phyloP scores from a whole-genome alignment of 2,888 invertebrate species.

The Cerceris rybyensis region DNA sequence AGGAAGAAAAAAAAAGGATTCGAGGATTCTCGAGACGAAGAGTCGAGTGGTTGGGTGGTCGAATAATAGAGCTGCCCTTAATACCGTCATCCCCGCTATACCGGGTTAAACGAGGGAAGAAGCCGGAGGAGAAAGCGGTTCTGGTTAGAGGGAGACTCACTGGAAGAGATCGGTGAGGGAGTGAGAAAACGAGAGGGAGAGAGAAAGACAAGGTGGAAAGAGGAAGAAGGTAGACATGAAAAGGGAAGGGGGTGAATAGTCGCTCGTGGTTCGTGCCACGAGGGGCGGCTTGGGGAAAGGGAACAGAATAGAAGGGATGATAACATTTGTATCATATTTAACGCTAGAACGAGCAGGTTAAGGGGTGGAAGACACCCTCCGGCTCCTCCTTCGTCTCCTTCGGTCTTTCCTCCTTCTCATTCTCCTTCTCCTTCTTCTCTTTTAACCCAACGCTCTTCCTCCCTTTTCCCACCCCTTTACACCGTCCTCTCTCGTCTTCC shows the following conservation, averaged over 20 bases:
- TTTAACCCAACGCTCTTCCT: constrained; percentile 10
- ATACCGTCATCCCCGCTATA: constrained; percentile 74
- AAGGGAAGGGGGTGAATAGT: constrained; percentile 42
- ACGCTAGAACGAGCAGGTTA: constrained; percentile 78
- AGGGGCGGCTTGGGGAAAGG: constrained; percentile 50
- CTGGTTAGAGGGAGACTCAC: constrained; percentile 49
- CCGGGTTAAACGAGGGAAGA: constrained; percentile 69
- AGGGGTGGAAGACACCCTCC: constrained; percentile 72
- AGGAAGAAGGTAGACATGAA: constrained; percentile 14
- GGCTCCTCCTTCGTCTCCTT: constrained; percentile 50
- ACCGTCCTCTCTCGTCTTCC: constrained; percentile 33
- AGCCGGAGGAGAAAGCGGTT: constrained; percentile 60
- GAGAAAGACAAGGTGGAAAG: constrained; percentile 3
- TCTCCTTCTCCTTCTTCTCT: constrained; percentile 29
- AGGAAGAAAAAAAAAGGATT: constrained; percentile 65
- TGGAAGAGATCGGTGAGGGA: constrained; percentile 29
- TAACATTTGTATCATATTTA: constrained; percentile 81
- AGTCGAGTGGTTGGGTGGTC: constrained; percentile 75
- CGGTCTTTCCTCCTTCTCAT: constrained; percentile 39
- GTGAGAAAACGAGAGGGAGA: constrained; percentile 31
- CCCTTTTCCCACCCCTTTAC: constrained; percentile 4
- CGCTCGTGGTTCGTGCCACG: constrained; percentile 56
- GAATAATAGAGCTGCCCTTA: constrained; percentile 78
- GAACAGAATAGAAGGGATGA: constrained; percentile 77
- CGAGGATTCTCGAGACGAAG: constrained; percentile 73